These are phyloP conservation scores for Bombus breviceps DNA, from an alignment of 1,140 invertebrate genomes.

Conservation along the genomic window DNA sequence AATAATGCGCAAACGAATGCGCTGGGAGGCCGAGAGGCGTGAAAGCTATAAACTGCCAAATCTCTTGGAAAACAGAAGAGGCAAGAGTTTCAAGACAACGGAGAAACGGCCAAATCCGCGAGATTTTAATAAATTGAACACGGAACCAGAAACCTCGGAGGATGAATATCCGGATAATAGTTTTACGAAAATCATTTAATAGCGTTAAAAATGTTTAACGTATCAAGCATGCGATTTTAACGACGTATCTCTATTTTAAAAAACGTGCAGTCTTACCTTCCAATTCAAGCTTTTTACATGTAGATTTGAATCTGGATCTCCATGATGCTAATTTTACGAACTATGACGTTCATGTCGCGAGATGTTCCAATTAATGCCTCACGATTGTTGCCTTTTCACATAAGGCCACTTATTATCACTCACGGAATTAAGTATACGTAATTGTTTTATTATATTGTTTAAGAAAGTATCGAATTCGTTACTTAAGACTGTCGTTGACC, in stretches of 20 bases:
- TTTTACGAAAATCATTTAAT: constrained; percentile 75
- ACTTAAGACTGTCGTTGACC: not conserved
- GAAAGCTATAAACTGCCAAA: constrained; percentile 79
- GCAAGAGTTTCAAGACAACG: constrained; percentile 75
- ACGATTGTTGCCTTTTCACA: constrained; percentile 10
- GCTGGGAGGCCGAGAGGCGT: constrained; percentile 76
- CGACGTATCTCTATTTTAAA: not conserved
- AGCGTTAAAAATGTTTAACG: not conserved
- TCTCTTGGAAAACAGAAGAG: constrained; percentile 72
- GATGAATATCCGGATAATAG: constrained; percentile 77
- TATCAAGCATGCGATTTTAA: not conserved
- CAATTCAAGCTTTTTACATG: not conserved
- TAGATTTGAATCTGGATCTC: not conserved
- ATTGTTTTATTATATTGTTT: not conserved
- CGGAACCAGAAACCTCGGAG: constrained; percentile 80
- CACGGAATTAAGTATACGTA: not conserved
- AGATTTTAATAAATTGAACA: constrained; percentile 81
- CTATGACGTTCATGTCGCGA: not conserved
- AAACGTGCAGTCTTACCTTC: not conserved
- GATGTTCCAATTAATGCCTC: not conserved
- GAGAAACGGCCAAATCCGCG: constrained; percentile 79
- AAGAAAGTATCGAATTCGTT: not conserved
- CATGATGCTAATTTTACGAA: not conserved
- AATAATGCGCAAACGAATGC: constrained; percentile 75
- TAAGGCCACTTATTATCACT: not conserved